These are phyloP conservation scores for Hippocampus guttulatus DNA, from an alignment of 2,113 vertebrate genomes.

Conservation along the genomic window DNA sequence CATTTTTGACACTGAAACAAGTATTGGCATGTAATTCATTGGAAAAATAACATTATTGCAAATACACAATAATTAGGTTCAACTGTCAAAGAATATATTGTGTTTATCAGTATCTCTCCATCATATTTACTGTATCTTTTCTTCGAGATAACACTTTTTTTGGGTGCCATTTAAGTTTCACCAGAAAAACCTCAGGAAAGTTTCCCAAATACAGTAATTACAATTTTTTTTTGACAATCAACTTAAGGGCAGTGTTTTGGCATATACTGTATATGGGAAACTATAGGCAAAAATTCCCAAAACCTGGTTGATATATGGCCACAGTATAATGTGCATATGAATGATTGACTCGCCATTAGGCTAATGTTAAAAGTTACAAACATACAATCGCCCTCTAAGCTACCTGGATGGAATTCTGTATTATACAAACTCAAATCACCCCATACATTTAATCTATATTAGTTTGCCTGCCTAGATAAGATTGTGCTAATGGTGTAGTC, in stretches of 20 bases:
- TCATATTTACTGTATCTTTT: not conserved
- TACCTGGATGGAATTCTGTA: conserved; percentile 46
- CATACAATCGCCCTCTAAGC: conserved; percentile 39
- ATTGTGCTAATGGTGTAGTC: conserved; percentile 58
- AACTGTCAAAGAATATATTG: too few species aligned
- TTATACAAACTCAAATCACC: conserved; percentile 34
- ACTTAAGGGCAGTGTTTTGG: not conserved
- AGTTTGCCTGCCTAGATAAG: conserved; percentile 47
- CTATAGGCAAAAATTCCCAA: not conserved
- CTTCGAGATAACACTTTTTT: not conserved
- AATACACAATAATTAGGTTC: not conserved
- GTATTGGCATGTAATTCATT: not conserved
- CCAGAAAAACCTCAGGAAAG: too few species aligned
- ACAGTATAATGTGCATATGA: conserved; percentile 26
- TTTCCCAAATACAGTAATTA: too few species aligned
- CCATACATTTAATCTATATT: conserved; percentile 59
- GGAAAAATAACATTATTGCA: not conserved
- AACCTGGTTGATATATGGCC: conserved; percentile 12
- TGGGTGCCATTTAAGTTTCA: not conserved
- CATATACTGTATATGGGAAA: not conserved
- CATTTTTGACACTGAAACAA: not conserved
- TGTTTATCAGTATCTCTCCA: not conserved
- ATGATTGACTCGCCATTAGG: conserved; percentile 24
- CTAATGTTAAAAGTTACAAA: conserved; percentile 30
- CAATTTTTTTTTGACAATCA: not conserved